phyloP scores from a whole-genome alignment of 2,888 invertebrate species.

The Noctua pronuba region DNA sequence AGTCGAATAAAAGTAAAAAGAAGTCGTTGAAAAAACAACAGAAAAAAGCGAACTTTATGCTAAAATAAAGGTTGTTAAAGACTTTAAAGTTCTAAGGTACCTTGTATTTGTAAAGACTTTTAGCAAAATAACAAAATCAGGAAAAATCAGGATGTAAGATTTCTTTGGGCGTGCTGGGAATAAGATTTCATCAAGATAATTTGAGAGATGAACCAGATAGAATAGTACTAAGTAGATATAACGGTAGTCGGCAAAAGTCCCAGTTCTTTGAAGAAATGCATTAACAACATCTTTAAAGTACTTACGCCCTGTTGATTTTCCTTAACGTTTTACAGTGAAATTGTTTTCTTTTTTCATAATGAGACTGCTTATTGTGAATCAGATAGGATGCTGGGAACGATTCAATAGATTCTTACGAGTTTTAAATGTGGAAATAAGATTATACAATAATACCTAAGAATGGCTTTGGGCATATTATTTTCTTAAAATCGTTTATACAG shows the following conservation, averaged over 20 bases:
- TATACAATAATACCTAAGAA: slow-evolving; percentile 5
- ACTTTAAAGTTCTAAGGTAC: slow-evolving; percentile 49
- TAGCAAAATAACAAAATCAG: slow-evolving; percentile 58
- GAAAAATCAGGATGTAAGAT: slow-evolving; percentile 53
- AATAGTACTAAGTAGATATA: slow-evolving; percentile 30
- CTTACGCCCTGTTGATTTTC: slow-evolving; percentile 35
- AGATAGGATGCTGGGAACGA: slow-evolving; percentile 20
- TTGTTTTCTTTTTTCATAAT: slow-evolving; percentile 40
- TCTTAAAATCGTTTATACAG: slow-evolving; percentile 22
- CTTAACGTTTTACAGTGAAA: slow-evolving; percentile 38
- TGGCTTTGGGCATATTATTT: slow-evolving; percentile 18
- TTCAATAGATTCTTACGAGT: slow-evolving; percentile 31
- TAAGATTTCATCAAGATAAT: slow-evolving; percentile 65
- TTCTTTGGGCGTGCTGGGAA: slow-evolving; percentile 46
- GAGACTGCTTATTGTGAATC: slow-evolving; percentile 37
- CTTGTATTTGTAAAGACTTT: slow-evolving; percentile 40
- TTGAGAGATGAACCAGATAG: slow-evolving; percentile 50
- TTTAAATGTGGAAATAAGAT: slow-evolving; percentile 33
- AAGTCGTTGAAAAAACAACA: slow-evolving; percentile 31
- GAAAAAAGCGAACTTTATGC: slow-evolving; percentile 40
- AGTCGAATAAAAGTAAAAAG: slow-evolving; percentile 27
- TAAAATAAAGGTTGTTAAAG: slow-evolving; percentile 41
- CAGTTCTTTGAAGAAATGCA: slow-evolving; percentile 44
- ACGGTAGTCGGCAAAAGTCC: slow-evolving; percentile 23
- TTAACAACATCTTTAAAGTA: slow-evolving; percentile 42